Evolutionary conservation across 2,888 invertebrate species (phyloP), one percentile per base, ranked within the genome.

Genomic region (Chorisops tibialis): DNA sequence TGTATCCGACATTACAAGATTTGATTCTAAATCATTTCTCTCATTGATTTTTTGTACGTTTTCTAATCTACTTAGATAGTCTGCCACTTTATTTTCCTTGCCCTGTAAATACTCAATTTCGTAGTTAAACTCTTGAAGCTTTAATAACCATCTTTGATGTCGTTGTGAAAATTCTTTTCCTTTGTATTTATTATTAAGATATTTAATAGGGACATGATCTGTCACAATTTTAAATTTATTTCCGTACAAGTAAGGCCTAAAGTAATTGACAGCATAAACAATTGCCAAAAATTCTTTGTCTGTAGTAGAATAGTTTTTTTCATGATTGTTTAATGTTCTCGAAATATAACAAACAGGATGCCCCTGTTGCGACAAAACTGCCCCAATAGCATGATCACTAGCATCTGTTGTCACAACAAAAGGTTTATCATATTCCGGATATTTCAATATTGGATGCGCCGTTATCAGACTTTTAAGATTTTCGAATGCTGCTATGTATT

Each of bases 251-350:
- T 65, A 64, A 4, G 65, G 64, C 39, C 59, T 48, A 38, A 60
- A 62, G 38, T 62, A 64, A 22, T 47, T 65, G 14, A 64, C 64
- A 12, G 65, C 39, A 22, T 49, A 61, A 1, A 63, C 52, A 12
- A 65, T 65, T 14, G 64, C 60, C 30, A 65, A 61, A 45, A 67
- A 65, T 58, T 65, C 63, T 37, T 65, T 63, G 35, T 67, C 59
- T 2, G 48, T 65, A 16, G 24, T 38, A 19, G 59, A 60, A 37
- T 66, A 64, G 16, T 67, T 65, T 54, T 52, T 48, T 22, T 65
- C 64, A 19, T 63, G 51, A 16, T 58, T 52, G 4, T 67, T 65
- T 1, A 67, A 37, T 2, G 64, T 67, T 49, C 64, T 56, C 3
- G 64, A 63, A 14, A 61, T 54, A 54, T 21, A 65, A 39, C 62